Percentiles rank a stretch among this genome's conserved stretches.
These are phyloP conservation scores for Girardia tigrina DNA, from an alignment of 2,888 invertebrate genomes.

Conservation along the genomic window DNA sequence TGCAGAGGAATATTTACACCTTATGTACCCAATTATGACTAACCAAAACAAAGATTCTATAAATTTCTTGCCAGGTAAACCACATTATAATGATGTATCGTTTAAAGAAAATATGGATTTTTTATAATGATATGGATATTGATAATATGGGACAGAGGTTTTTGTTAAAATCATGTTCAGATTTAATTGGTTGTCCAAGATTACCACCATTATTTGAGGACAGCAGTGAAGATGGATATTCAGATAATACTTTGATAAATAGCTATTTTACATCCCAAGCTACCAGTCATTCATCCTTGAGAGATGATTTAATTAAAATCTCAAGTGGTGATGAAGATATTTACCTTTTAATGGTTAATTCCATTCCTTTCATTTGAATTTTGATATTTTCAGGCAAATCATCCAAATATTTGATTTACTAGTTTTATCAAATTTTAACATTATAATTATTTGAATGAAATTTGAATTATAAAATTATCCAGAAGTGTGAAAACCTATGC, in stretches of 20 bases:
- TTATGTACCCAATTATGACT: not conserved
- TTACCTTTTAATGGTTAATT: too few species aligned
- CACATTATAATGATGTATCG: not conserved
- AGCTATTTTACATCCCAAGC: constrained; percentile 17
- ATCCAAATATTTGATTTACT: too few species aligned
- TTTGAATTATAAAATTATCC: too few species aligned
- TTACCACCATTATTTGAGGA: constrained; percentile 10
- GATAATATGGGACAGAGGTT: not conserved
- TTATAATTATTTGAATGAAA: too few species aligned
- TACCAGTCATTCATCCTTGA: constrained; percentile 1
- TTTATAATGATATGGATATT: not conserved
- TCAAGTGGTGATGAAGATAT: constrained; percentile 13
- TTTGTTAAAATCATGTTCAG: not conserved
- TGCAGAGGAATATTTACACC: not conserved
- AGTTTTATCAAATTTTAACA: too few species aligned
- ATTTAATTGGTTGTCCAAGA: not conserved
- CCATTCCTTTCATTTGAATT: too few species aligned
- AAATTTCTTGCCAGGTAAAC: too few species aligned
- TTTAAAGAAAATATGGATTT: not conserved
- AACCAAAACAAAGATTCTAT: not conserved
- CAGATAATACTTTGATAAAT: not conserved
- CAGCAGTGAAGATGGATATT: constrained; percentile 14
- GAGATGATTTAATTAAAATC: not conserved
- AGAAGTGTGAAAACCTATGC: too few species aligned
- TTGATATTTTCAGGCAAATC: too few species aligned